These are phyloP conservation scores for Columba livia DNA, from an alignment of 2,113 vertebrate genomes.

Conservation along the genomic window DNA sequence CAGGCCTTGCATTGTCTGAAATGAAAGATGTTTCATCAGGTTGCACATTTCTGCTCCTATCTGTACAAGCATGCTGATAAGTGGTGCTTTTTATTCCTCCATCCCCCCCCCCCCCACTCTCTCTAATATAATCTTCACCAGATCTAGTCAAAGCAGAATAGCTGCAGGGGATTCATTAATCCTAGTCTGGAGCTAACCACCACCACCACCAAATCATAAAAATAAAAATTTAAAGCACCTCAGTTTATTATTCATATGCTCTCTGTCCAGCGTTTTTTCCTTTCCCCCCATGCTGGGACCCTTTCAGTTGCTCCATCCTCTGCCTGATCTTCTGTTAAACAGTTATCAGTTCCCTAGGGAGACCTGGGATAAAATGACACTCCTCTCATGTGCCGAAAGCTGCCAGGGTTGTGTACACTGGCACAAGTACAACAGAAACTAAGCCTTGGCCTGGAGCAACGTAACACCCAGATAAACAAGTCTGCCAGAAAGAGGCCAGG, in stretches of 20 bases:
- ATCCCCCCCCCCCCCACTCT: not conserved
- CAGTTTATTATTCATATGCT: not conserved
- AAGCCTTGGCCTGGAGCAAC: slow-evolving; percentile 57
- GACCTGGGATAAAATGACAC: not conserved
- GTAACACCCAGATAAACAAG: slow-evolving; percentile 68
- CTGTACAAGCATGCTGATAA: slow-evolving; percentile 32
- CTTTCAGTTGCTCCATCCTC: not conserved
- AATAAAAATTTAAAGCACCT: not conserved
- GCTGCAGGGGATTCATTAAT: slow-evolving; percentile 56
- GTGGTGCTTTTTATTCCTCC: slow-evolving; percentile 7
- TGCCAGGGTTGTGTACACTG: slow-evolving; percentile 65
- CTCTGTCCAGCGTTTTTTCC: not conserved
- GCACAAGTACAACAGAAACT: slow-evolving; percentile 71
- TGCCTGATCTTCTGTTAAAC: slow-evolving; percentile 1
- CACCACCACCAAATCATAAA: not conserved
- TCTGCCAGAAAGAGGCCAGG: slow-evolving; percentile 55
- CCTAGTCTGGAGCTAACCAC: slow-evolving; percentile 33
- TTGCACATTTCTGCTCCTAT: slow-evolving; percentile 43
- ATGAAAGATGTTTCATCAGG: slow-evolving; percentile 48
- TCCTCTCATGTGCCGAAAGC: slow-evolving; percentile 41
- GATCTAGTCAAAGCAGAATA: slow-evolving; percentile 60
- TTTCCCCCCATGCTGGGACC: not conserved
- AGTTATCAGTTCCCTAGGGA: slow-evolving; percentile 37
- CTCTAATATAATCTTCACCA: slow-evolving; percentile 21
- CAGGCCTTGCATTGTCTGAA: slow-evolving; percentile 11